phyloP scores from a whole-genome alignment of 2,113 vertebrate genomes.

The Cervus canadensis region DNA sequence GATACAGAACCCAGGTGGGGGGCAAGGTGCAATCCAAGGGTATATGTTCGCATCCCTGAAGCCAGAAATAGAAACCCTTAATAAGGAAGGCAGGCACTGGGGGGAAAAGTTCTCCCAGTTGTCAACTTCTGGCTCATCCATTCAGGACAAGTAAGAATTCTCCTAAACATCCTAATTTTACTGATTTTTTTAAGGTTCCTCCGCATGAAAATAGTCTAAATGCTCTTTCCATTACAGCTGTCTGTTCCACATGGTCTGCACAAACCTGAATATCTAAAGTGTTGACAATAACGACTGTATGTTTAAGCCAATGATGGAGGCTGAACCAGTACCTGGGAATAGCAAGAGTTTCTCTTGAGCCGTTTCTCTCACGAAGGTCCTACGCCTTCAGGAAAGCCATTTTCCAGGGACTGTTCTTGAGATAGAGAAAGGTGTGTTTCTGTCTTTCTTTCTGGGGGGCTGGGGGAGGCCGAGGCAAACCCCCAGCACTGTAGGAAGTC shows the following conservation, averaged over 20 bases:
- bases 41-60: background rate
- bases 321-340: background rate
- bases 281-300: background rate
- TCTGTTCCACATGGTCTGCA: background rate
- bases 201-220: background rate
- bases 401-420: background rate
- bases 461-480: background rate
- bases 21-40: background rate
- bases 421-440: background rate
- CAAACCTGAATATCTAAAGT: background rate
- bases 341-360: background rate
- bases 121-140: background rate
- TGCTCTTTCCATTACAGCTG: background rate
- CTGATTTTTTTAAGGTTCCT: background rate
- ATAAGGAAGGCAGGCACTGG: background rate
- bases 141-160: background rate
- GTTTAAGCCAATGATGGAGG: background rate
- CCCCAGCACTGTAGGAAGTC: background rate
- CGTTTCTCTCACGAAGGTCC: background rate
- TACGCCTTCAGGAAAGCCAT: background rate
- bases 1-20: background rate
- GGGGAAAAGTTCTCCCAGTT: background rate
- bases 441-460: background rate
- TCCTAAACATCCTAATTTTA: background rate
- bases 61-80: background rate